A percentile compares a stretch with the other conserved stretches of the same genome.
phyloP scores from a whole-genome alignment of 1,140 invertebrate genomes.

The Calosoma granatense region DNA sequence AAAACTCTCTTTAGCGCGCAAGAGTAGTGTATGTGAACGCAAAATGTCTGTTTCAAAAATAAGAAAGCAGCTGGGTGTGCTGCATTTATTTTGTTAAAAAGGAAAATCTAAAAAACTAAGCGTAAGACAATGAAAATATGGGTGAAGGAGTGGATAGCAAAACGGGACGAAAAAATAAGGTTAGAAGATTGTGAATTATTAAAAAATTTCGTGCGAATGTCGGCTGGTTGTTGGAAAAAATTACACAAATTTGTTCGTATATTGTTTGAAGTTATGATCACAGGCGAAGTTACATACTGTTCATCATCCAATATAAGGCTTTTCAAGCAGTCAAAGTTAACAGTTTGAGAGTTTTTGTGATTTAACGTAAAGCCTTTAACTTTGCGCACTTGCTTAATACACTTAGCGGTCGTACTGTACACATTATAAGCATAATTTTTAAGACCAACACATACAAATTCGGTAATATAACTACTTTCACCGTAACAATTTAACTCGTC shows the following conservation, averaged over 20 bases:
- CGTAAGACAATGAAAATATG: too few species aligned
- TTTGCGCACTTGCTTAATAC: conserved; percentile 15
- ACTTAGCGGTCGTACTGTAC: background rate
- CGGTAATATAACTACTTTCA: conserved; percentile 21
- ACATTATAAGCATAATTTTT: conserved; percentile 25
- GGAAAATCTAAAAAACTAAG: too few species aligned
- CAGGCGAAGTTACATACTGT: background rate
- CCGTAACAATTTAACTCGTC: conserved; percentile 28
- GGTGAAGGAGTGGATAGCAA: too few species aligned
- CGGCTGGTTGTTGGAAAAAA: too few species aligned
- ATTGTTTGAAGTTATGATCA: background rate
- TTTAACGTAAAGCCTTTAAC: conserved; percentile 22
- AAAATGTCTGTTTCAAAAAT: too few species aligned
- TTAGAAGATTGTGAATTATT: too few species aligned
- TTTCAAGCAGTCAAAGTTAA: conserved; percentile 15
- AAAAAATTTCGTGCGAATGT: too few species aligned
- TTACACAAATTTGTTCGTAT: background rate
- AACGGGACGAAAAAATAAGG: too few species aligned
- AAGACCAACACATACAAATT: conserved; percentile 25
- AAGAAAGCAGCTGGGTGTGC: too few species aligned
- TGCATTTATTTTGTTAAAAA: too few species aligned
- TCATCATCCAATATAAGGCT: background rate
- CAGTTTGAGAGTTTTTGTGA: conserved; percentile 10
- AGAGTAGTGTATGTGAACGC: too few species aligned
- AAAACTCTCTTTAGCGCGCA: too few species aligned